Evolutionary conservation across 1,140 invertebrate genomes (phyloP).

Genomic region (Tigriopus japonicus): DNA sequence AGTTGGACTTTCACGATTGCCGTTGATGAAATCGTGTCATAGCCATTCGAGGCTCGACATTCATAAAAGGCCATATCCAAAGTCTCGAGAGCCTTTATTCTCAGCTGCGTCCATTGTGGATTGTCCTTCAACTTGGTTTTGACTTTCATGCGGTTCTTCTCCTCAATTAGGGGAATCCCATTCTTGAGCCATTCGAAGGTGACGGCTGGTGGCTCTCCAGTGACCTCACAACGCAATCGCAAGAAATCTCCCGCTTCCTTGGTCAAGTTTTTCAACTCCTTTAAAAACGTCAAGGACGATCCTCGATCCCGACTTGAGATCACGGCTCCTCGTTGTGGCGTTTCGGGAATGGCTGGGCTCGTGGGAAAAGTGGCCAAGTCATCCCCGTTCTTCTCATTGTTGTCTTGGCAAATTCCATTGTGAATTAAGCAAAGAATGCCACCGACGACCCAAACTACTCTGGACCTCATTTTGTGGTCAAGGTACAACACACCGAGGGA

Average conservation of each 20-base stretch:
- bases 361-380: not conserved
- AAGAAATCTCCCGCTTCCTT: constrained; percentile 38
- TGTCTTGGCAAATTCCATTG: not conserved
- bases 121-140: constrained; percentile 22
- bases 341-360: not conserved
- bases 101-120: constrained; percentile 29
- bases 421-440: not conserved
- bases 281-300: constrained; percentile 20
- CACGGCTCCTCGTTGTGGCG: not conserved
- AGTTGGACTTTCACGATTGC: constrained; percentile 37
- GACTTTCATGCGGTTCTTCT: constrained; percentile 32
- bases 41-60: constrained; percentile 41
- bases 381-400: not conserved
- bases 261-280: constrained; percentile 38
- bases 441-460: no score
- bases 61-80: constrained; percentile 47
- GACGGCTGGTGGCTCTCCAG: constrained; percentile 34
- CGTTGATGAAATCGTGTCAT: constrained; percentile 36
- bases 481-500: no score
- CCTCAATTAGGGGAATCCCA: constrained; percentile 34
- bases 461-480: no score
- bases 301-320: not conserved
- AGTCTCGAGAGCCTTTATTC: constrained; percentile 38
- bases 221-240: constrained; percentile 44
- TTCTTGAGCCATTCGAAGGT: constrained; percentile 47